A percentile compares a stretch with the other conserved stretches of the same genome.
These are phyloP conservation scores for Simalia tracyae DNA, from an alignment of 2,797 vertebrate species.

Conservation along the genomic window DNA sequence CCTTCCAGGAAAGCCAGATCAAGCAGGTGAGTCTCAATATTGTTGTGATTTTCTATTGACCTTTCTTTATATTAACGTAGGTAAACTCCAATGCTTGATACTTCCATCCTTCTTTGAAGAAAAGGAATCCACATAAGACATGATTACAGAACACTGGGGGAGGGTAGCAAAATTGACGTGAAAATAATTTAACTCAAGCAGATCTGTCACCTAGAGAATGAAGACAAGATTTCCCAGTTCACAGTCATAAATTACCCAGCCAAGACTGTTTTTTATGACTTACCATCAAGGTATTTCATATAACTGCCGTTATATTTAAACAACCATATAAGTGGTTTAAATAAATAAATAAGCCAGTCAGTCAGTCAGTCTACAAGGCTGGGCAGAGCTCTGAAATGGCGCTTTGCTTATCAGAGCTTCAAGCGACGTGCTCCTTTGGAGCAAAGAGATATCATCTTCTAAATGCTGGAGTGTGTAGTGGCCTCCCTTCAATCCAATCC, in stretches of 20 bases:
- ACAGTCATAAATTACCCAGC: background rate
- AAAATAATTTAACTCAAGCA: background rate
- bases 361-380: background rate
- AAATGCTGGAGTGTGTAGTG: background rate
- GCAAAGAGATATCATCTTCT: background rate
- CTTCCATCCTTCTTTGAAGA: background rate
- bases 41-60: background rate
- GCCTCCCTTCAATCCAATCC: background rate
- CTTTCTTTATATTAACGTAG: background rate
- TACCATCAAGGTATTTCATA: background rate
- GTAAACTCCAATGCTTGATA: background rate
- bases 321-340: background rate
- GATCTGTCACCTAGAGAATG: background rate
- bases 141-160: background rate
- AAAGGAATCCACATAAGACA: background rate
- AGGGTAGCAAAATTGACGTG: background rate
- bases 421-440: background rate
- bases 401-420: background rate
- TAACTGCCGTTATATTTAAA: background rate
- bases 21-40: background rate
- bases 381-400: background rate
- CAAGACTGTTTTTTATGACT: background rate
- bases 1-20: background rate
- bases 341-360: background rate
- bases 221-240: background rate